These are phyloP conservation scores for Calcarius lapponicus DNA, from an alignment of 2,797 vertebrate species.

Conservation along the genomic window DNA sequence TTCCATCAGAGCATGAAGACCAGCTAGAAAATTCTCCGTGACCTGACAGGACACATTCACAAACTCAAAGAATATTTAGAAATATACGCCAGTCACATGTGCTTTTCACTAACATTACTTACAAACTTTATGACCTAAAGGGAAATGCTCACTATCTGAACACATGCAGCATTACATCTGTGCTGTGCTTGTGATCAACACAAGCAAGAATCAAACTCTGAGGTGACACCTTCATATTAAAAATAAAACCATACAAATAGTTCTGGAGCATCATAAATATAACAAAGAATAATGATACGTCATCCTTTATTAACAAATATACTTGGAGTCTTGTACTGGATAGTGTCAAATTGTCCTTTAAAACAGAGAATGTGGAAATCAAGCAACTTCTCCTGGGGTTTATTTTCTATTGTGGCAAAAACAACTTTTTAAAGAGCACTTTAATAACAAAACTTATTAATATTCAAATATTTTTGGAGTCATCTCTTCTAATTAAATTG, in stretches of 20 bases:
- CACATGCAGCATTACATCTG: slow-evolving; percentile 5
- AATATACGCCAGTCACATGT: neutral
- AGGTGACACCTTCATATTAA: neutral
- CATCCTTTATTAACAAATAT: neutral
- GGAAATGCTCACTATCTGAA: slow-evolving; percentile 8
- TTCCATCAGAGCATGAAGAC: neutral
- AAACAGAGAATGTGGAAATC: neutral
- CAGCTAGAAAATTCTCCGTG: neutral
- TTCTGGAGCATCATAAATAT: neutral
- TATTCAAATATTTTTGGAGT: neutral
- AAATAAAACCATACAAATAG: neutral
- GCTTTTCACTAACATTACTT: slow-evolving; percentile 16
- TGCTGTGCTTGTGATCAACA: neutral
- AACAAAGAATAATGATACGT: neutral
- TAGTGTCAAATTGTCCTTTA: neutral
- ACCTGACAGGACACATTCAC: neutral
- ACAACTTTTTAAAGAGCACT: neutral
- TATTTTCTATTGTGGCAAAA: neutral
- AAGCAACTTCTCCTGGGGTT: neutral
- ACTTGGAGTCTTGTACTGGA: neutral
- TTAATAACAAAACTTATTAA: neutral
- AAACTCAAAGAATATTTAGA: slow-evolving; percentile 18
- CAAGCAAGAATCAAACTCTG: neutral
- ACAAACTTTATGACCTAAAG: slow-evolving; percentile 28
- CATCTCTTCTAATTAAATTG: neutral